Base-by-base conservation (phyloP, 2,797 vertebrate genomes). In the Aythya fuligula region DNA sequence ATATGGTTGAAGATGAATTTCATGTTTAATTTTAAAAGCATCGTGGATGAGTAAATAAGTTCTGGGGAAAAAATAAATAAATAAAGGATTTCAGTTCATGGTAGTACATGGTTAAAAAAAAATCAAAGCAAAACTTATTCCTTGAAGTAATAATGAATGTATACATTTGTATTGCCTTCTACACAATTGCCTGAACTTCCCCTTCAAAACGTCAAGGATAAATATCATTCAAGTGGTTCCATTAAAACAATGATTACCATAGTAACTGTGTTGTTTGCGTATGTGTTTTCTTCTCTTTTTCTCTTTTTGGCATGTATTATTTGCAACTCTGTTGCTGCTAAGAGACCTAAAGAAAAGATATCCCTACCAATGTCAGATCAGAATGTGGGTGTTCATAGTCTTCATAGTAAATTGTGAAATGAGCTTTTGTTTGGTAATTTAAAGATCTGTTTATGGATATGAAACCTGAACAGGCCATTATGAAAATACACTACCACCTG, bases 161-260 rank as follows among this genome's bases (percentile, higher is more conserved):
- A 83, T 92, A 54, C 54, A 91, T 92, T 97, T 97, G 36, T 94
- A 96, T 94, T 97, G 53, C 41, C 60, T 84, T 94, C 60, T 91
- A 62, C 69, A 96, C 91, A 97, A 97, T 12, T 94, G 95, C 96
- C 85, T 94, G 94, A 97, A 96, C 80, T 92, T 97, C 91, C 92
- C 94, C 89, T 93, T 94, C 86, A 95, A 97, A 97, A 97, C 95
- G 77, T 97, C 96, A 97, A 89, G 95, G 81, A 97, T 97, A 97
- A 97, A 96, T 96, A 97, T 94, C 95, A 54, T 95, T 95, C 72
- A 97, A 97, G 96, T 78, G n/a, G 36, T 92, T 97, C 83, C 71
- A 95, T 93, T 97, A 96, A 96, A 95, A 47, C 64, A n/a, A 92
- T 30, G n/a, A 97, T 96, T 96, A 95, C 86, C 92, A 95, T 85